These are phyloP conservation scores for Ceratosolen fusciceps DNA, from an alignment of 1,140 invertebrate species.

Conservation along the genomic window DNA sequence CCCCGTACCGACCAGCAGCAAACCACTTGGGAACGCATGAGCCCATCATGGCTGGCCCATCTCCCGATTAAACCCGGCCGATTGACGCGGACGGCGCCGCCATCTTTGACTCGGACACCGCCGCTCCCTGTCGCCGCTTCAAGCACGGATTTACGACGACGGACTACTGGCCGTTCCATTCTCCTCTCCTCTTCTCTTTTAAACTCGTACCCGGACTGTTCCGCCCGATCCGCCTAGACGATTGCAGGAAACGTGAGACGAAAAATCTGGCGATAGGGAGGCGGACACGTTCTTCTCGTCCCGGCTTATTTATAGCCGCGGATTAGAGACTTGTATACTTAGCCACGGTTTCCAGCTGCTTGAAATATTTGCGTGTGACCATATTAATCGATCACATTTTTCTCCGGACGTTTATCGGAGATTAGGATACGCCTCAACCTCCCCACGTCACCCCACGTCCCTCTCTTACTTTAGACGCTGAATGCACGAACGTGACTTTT, in stretches of 20 bases:
- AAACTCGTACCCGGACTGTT: not conserved
- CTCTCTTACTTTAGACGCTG: constrained; percentile 16
- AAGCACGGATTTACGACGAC: not conserved
- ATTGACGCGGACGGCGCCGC: not conserved
- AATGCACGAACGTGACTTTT: not conserved
- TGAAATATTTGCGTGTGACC: constrained; percentile 4
- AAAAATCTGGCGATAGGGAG: constrained; percentile 23
- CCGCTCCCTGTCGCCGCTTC: not conserved
- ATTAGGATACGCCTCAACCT: not conserved
- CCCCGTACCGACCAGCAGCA: too few species aligned
- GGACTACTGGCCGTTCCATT: not conserved
- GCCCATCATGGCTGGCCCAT: not conserved
- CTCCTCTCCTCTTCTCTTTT: constrained; percentile 4
- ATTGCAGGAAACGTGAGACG: constrained; percentile 13
- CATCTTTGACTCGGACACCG: not conserved
- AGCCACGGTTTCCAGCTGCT: constrained; percentile 11
- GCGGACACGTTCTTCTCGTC: not conserved
- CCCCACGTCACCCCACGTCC: too few species aligned
- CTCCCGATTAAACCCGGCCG: not conserved
- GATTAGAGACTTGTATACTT: constrained; percentile 39
- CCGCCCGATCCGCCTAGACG: constrained; percentile 29
- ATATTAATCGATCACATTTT: constrained; percentile 41
- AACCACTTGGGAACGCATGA: not conserved
- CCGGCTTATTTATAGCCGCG: constrained; percentile 26
- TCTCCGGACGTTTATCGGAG: constrained; percentile 30